A percentile compares a stretch with the other conserved stretches of the same genome.
Evolutionary conservation across 92 coral and sea anemone species (phyloP).

Genomic region (Parazoanthus atlanticus): DNA sequence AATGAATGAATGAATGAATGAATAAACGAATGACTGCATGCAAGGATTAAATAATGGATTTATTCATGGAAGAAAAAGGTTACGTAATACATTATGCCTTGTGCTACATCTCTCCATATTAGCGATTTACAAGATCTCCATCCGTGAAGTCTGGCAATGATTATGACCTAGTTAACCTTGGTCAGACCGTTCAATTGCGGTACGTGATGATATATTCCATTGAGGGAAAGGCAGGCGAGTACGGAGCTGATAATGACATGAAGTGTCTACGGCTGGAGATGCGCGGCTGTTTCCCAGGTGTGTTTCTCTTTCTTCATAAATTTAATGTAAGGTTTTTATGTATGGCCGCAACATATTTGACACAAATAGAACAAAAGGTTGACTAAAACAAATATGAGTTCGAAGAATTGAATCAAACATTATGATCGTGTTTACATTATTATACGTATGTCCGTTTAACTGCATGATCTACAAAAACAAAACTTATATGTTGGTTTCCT

Average conservation of each 20-base stretch:
- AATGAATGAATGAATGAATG: no score
- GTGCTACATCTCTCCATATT: not conserved
- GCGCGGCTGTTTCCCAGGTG: conserved; percentile 28
- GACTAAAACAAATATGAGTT: no score
- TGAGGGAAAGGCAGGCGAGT: conserved; percentile 18
- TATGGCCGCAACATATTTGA: no score
- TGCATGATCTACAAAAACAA: no score
- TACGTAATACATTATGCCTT: not conserved
- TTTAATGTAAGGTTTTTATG: no score
- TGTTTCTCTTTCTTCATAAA: not conserved
- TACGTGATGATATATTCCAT: conserved; percentile 17
- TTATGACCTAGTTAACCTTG: conserved; percentile 4
- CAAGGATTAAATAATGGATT: no score
- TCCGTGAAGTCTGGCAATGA: not conserved
- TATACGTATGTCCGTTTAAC: no score
- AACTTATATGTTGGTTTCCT: no score
- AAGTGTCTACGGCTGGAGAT: conserved; percentile 9
- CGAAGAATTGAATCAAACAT: no score
- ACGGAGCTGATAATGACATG: conserved; percentile 3
- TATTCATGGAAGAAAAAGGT: not conserved
- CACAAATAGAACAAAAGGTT: no score
- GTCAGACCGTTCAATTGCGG: not conserved
- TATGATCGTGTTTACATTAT: no score
- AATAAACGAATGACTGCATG: no score
- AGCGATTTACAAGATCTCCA: conserved; percentile 18